A percentile compares a stretch with the other conserved stretches of the same genome.
These are phyloP conservation scores for Rhogogaster chlorosoma DNA, from an alignment of 2,888 invertebrate genomes.

Conservation along the genomic window DNA sequence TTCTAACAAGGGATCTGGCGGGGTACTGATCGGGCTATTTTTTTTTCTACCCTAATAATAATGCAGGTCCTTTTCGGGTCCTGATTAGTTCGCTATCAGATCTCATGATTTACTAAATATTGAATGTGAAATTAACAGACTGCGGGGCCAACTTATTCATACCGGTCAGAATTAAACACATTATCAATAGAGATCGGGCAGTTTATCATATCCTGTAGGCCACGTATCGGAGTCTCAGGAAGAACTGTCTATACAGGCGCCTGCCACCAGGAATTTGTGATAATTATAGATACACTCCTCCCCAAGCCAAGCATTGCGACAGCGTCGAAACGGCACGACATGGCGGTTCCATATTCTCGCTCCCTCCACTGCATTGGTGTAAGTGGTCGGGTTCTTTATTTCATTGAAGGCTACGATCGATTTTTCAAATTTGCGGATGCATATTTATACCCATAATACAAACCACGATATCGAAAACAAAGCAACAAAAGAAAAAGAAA, in stretches of 20 bases:
- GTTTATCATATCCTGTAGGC: no score
- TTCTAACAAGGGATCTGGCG: not conserved
- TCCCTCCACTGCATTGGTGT: not conserved
- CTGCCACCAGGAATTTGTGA: constrained; percentile 43
- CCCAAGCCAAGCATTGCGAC: constrained; percentile 47
- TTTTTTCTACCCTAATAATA: not conserved
- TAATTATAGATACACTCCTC: constrained; percentile 47
- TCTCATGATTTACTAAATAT: no score
- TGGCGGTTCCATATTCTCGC: constrained; percentile 28
- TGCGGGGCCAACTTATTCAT: no score
- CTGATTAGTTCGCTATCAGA: not conserved
- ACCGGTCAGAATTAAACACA: no score
- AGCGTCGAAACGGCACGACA: constrained; percentile 34
- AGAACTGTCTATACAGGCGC: constrained; percentile 34
- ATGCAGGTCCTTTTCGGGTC: not conserved
- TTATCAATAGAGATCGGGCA: no score
- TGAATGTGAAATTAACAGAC: no score
- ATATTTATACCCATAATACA: not conserved
- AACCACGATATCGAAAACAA: not conserved
- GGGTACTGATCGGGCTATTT: not conserved
- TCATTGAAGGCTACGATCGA: not conserved
- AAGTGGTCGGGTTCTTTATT: not conserved
- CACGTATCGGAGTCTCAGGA: constrained; percentile 3
- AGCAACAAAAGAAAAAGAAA: not conserved
- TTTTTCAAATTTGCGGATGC: not conserved